Evolutionary conservation across 2,888 invertebrate genomes (phyloP).

Genomic region (Sarcophaga variegata): DNA sequence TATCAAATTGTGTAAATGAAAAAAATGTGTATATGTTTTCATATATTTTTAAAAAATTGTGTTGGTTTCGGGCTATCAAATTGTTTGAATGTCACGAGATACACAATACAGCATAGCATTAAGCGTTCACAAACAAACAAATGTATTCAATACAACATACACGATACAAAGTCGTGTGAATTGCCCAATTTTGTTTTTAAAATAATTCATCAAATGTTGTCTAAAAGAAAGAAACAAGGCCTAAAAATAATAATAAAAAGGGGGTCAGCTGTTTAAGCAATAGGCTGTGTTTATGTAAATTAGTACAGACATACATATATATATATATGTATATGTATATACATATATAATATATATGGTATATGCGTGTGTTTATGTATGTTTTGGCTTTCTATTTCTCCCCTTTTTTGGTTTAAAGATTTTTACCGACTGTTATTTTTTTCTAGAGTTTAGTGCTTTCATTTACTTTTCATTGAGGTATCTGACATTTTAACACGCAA

Average conservation of each 20-base stretch:
- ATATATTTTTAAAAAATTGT: no score
- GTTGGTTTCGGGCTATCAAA: no score
- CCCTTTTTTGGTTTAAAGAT: not conserved
- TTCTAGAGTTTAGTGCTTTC: slow-evolving; percentile 23
- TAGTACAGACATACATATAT: not conserved
- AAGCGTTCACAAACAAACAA: no score
- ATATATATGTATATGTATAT: not conserved
- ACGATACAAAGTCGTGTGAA: no score
- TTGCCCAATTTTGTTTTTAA: not conserved
- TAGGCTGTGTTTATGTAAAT: not conserved
- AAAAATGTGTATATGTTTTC: no score
- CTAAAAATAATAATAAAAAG: slow-evolving; percentile 2
- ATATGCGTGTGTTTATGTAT: not conserved
- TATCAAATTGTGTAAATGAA: no score
- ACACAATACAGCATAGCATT: no score
- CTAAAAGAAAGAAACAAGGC: not conserved
- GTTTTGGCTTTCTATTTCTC: not conserved
- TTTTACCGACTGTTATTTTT: slow-evolving; percentile 8
- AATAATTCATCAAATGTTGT: slow-evolving; percentile 29
- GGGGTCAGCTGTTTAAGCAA: slow-evolving; percentile 15
- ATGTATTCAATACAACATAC: no score
- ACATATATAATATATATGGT: not conserved
- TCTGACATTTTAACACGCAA: slow-evolving; percentile 57
- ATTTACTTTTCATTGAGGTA: slow-evolving; percentile 35
- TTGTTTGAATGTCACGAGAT: no score